Evolutionary conservation across 1,140 invertebrate genomes (phyloP), one percentile per base, ranked within the genome.

Genomic region (Scaptomyza hsui): DNA sequence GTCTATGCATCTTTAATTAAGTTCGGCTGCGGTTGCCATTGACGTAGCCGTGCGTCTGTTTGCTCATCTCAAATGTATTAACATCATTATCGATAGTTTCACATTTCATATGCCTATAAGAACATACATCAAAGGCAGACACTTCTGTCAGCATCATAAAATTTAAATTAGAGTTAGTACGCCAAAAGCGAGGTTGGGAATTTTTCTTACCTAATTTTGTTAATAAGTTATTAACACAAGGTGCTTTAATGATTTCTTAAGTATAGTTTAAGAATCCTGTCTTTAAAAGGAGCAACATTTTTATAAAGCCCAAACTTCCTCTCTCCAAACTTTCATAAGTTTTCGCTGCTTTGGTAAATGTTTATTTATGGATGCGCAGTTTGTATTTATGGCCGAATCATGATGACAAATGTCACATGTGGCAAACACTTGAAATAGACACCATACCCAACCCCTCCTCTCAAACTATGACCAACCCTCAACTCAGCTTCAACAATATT

Each of bases 331-430:
- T 45, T 72, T 72, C 47, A 59, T 67, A 63, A 59, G 47, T 72
- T 59, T 48, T 12, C 7, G 21, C n/a, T 4, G 48, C 24, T 26
- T 72, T 39, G 32, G 59, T 19, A 71, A 86, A 88, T 85, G 77
- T 78, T 85, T 85, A 77, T 85, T 85, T 85, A 86, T 85, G 65
- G 56, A 51, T 75, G 44, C 74, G 75, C 82, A 88, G 83, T 88
- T 88, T 88, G 82, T 89, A 88, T 88, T 88, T 88, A 88, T 88
- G 83, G 82, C 64, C 83, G 64, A 83, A 88, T 88, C 82, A 88
- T 82, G 78, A 88, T 88, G 82, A 88, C 82, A 88, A 88, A 88
- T 88, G 82, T 88, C 82, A 82, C 67, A 69, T 78, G 78, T 72
- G 78, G 74, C 78, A 88, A 78, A 75, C 82, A 88, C 82, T 88